These are phyloP conservation scores for Heliothis subflexa DNA, from an alignment of 1,140 invertebrate genomes.

Conservation along the genomic window DNA sequence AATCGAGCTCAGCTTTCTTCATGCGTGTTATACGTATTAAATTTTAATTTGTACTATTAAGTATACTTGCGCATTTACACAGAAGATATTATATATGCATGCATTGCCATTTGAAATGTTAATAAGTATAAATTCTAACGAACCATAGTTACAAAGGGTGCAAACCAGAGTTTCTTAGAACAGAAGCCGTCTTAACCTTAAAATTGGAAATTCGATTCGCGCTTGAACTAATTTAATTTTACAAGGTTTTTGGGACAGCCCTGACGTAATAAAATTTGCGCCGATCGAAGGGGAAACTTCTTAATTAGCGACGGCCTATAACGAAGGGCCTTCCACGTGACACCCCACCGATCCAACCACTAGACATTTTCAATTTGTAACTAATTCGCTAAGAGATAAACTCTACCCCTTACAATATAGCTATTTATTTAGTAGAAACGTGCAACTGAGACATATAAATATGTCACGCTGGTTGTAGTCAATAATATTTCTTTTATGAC, in stretches of 20 bases:
- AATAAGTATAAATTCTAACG: constrained; percentile 34
- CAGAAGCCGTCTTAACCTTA: constrained; percentile 52
- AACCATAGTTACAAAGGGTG: constrained; percentile 32
- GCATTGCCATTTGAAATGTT: neutral
- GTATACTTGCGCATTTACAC: too few species aligned
- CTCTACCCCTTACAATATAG: constrained; percentile 9
- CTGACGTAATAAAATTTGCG: constrained; percentile 73
- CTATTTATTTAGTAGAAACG: too few species aligned
- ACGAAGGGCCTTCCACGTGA: constrained; percentile 60
- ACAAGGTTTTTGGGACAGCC: constrained; percentile 66
- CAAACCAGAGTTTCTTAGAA: constrained; percentile 48
- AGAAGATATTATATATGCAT: too few species aligned
- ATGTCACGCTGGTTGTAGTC: constrained; percentile 9
- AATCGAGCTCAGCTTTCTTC: too few species aligned
- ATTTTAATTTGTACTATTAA: too few species aligned
- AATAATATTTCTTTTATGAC: constrained; percentile 10
- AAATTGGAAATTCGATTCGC: constrained; percentile 73
- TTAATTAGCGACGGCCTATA: constrained; percentile 70
- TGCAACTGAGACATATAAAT: neutral
- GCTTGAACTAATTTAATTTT: constrained; percentile 69
- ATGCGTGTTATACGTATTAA: neutral
- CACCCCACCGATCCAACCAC: constrained; percentile 58
- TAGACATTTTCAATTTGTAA: constrained; percentile 58
- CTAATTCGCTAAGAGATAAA: constrained; percentile 51
- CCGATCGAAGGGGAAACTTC: constrained; percentile 71